Base-by-base conservation (phyloP, 2,797 vertebrate genomes). In the Xiphorhynchus erythropygius region DNA sequence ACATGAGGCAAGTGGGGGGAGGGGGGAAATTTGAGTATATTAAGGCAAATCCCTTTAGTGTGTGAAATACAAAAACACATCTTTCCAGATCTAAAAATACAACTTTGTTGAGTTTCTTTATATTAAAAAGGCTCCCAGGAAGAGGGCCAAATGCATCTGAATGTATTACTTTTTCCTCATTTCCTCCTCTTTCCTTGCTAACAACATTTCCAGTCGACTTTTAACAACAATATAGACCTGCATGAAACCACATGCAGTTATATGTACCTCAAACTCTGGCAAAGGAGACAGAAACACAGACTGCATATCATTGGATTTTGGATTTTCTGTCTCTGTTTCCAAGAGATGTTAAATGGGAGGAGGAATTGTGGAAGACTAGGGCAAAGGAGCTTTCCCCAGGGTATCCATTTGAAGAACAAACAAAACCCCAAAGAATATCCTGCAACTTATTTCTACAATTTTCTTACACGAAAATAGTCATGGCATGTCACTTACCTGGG, bases 41-140 rank as follows among this genome's bases (percentile, higher is more conserved):
- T 93, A 90, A 94, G 68, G 76, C 86, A 97, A 97, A 96, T 96
- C 94, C 84, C 92, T 80, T 97, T 93, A 94, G 94, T 77, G 90
- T 35, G 30, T 76, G 53, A 94, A 97, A 90, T 63, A 77, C 1
- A 0, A 82, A 92, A 96, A 42, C 0, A 3, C 71, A 77, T 96
- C 90, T 93, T 93, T 92, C 78, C 84, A 92, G 52, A 92, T 84
- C 89, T 95, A 94, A 95, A 96, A 97, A 94, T 95, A 87, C 56
- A 92, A 37, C 74, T 89, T 89, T 4, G 63, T 82, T 83, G 44
- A 83, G 25, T 84, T 96, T 87, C 75, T 89, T 74, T 82, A 89
- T 95, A 96, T 92, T 93, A 92, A 96, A 95, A 95, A 71, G 46
- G 56, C 93, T 97, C 81, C 74, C 93, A 95, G 94, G 93, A 97